A percentile compares a stretch with the other conserved stretches of the same genome.
phyloP scores from a whole-genome alignment of 2,888 invertebrate genomes.

The Phortica okadai region DNA sequence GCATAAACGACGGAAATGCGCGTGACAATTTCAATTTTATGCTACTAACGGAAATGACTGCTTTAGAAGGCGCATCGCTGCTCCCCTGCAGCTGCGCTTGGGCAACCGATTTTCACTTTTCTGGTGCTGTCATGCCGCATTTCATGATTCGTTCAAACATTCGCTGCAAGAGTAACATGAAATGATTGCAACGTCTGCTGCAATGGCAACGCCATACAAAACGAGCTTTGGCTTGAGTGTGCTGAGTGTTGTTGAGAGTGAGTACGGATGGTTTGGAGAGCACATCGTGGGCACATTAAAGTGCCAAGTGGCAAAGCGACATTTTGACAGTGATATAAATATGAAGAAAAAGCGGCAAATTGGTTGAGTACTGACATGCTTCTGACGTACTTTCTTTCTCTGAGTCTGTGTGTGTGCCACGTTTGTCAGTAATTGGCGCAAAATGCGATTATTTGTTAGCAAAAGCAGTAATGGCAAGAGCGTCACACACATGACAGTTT shows the following conservation, averaged over 20 bases:
- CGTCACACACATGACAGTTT: too few relatives aligned
- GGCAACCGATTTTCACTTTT: conserved; percentile 1
- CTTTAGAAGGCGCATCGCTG: neutral
- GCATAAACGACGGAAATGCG: conserved; percentile 33
- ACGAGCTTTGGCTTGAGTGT: too few relatives aligned
- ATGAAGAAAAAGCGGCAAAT: conserved; percentile 25
- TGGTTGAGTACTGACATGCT: neutral
- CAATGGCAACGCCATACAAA: neutral
- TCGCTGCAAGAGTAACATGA: neutral
- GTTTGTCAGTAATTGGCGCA: too few relatives aligned
- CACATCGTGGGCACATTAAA: neutral
- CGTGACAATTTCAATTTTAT: conserved; percentile 36
- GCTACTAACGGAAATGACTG: conserved; percentile 30
- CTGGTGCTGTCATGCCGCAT: conserved; percentile 14
- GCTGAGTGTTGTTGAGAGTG: neutral
- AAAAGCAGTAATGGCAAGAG: too few relatives aligned
- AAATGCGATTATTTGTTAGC: too few relatives aligned
- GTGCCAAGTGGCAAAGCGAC: conserved; percentile 7
- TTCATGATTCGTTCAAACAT: conserved; percentile 22
- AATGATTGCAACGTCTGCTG: neutral
- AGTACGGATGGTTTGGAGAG: neutral
- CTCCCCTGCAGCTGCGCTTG: neutral
- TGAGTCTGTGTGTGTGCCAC: too few relatives aligned
- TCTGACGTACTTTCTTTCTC: too few relatives aligned
- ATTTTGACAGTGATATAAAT: conserved; percentile 31